Evolutionary conservation across 2,888 invertebrate species (phyloP), one percentile per base, ranked within the genome.

Genomic region (Agrotis ipsilon): DNA sequence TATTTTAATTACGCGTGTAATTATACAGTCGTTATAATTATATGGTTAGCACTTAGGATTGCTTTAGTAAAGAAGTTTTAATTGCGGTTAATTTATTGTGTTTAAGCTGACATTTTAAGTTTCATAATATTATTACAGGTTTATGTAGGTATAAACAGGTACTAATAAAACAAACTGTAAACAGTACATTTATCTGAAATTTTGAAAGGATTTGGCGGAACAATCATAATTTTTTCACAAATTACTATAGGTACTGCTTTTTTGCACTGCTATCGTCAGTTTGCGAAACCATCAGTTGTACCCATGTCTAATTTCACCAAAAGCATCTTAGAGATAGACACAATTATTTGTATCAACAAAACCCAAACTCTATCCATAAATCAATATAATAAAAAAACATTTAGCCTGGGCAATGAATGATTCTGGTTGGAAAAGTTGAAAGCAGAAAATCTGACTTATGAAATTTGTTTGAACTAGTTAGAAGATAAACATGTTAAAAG

Each of bases 21-120:
- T 77, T 73, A 78, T 68, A 52, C 18, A 52, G 73, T 64, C 63
- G 18, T 78, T 68, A 72, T 67, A 62, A 78, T 72, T 65, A 67
- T 54, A 72, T 43, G 58, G 49, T 45, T 32, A 45, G 43, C 13
- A 48, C n/a, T 49, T 52, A 14, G 45, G n/a, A 45, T 52, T 24
- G 24, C 43, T 68, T 73, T 59, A 45, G 45, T 59, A 13, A 11
- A 18, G 48, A 58, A 62, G 13, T 60, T 74, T 61, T 48, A 75
- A 75, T 75, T 75, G 27, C 2, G 7, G 48, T 1, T 49, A 32
- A 59, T 39, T 61, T 60, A 68, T 58, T 18, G 13, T 27, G 13
- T 48, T 51, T 48, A 58, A 48, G 48, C 19, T 48, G 58, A 24
- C 11, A 46, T 46, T 62, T 27, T 21, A 68, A 27, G 14, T 72